Base-by-base conservation (phyloP, 2,797 vertebrate genomes). In the Alexandromys oeconomus region DNA sequence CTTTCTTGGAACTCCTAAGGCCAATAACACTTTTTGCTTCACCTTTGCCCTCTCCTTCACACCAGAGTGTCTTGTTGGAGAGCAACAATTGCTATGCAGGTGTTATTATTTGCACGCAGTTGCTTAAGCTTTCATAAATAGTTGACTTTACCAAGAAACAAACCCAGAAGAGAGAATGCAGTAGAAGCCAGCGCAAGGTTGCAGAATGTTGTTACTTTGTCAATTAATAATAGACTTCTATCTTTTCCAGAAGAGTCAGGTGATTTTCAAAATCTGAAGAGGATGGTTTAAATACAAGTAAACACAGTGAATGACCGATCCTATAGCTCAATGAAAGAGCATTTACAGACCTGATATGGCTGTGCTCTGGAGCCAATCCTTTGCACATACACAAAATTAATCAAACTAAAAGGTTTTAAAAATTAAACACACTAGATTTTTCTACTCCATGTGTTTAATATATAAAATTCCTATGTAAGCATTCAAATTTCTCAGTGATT, bases 401-500 rank as follows among this genome's bases (percentile, higher is more conserved):
- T 31, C 23, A 89, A 65, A 37, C 23, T n/a, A 43, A 69, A 85
- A 51, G 25, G 51, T 69, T 48, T 25, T 34, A 80, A 81, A 59
- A 57, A 71, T 59, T 51, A 73, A 89, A n/a, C 6, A 79, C 19
- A 76, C 48, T 86, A 4, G 23, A 89, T 5, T 78, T 87, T 37
- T 89, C 23, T 74, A 54, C 92, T 92, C 96, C 87, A 29, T 89
- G 25, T 46, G 8, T 93, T 89, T 89, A 82, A 3, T 73, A 69
- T 91, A 51, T 5, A 93, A 54, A 92, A 51, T 61, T 78, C 6
- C 19, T 63, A 15, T 87, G n/a, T 43, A 71, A 78, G 51, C 92
- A 13, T 92, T 21, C 29, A 37, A 14, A 86, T 94, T 78, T 97
- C 12, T 95, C 13, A 61, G 67, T 89, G 59, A 43, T 91, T 96